Percentiles rank a stretch among this genome's conserved stretches.
phyloP scores from a whole-genome alignment of 2,113 vertebrate genomes.

The Syngnathus floridae region DNA sequence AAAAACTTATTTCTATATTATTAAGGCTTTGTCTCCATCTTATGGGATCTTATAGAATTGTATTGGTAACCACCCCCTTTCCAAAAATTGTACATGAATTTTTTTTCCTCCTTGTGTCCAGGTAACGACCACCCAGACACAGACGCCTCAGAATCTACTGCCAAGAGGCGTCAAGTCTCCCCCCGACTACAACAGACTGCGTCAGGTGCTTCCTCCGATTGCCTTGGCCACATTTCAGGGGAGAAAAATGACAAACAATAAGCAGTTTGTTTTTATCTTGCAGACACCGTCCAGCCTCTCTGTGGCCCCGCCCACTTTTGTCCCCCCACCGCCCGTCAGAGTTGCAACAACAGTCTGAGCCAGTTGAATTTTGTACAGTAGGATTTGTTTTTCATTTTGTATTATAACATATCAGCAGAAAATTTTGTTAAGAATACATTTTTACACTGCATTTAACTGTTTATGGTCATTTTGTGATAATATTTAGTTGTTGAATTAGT shows the following conservation, averaged over 20 bases:
- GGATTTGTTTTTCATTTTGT: slow-evolving; percentile 1
- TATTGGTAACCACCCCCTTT: too few species aligned
- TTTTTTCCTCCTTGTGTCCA: slow-evolving; percentile 5
- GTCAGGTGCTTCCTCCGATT: slow-evolving; percentile 21
- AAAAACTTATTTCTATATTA: too few species aligned
- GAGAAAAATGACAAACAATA: neutral
- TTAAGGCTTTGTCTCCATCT: too few species aligned
- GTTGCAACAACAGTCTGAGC: slow-evolving; percentile 64
- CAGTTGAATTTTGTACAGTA: slow-evolving; percentile 3
- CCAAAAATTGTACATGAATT: too few species aligned
- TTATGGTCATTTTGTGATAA: neutral
- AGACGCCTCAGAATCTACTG: slow-evolving; percentile 38
- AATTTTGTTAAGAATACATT: neutral
- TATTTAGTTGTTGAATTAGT: slow-evolving; percentile 7
- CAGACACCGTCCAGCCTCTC: slow-evolving; percentile 48
- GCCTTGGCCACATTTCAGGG: too few species aligned
- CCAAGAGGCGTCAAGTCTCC: slow-evolving; percentile 32
- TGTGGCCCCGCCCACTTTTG: slow-evolving; percentile 40
- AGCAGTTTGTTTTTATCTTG: slow-evolving; percentile 8
- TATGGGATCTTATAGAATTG: too few species aligned
- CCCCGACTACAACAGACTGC: slow-evolving; percentile 53
- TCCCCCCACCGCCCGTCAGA: slow-evolving; percentile 52
- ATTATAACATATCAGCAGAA: neutral
- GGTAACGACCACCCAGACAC: slow-evolving; percentile 35
- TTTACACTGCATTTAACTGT: slow-evolving; percentile 2